Evolutionary conservation across 2,888 invertebrate genomes (phyloP), one percentile per base, ranked within the genome.

Genomic region (Orchestes rusci): DNA sequence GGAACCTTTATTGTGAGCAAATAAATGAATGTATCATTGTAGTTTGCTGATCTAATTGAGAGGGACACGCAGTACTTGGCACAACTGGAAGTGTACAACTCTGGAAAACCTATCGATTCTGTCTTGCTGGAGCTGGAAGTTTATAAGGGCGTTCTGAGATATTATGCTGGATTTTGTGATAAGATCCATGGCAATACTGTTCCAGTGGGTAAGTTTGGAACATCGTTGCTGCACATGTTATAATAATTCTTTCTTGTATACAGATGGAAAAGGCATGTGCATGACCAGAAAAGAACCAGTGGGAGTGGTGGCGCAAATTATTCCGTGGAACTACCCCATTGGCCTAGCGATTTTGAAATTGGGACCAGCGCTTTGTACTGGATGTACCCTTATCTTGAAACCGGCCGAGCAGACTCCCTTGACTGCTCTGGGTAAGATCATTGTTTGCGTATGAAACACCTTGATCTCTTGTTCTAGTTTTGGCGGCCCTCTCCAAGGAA

Each of bases 391-490:
- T 27, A 76, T 91, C 4, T 67, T 91, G 61, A 91, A 91, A 64
- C 84, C 88, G 2, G 82, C 91, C 0, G 90, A 92, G 62, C 88
- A 89, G 66, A 91, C 90, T 0, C 88, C 89, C 1, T 69, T 91
- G 2, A 79, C 82, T 1, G 88, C 89, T 4, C 70, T 89, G 31
- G 48, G 51, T 48, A 40, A 36, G 4, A 5, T 30, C 7, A 10
- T 13, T n/a, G n/a, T n/a, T n/a, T n/a, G n/a, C n/a, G n/a, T n/a
- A n/a, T n/a, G n/a, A n/a, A n/a, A n/a, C n/a, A n/a, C n/a, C n/a
- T n/a, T n/a, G n/a, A n/a, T n/a, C n/a, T n/a, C n/a, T n/a, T n/a
- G n/a, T n/a, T n/a, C n/a, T 28, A 8, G 79, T 82, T 55, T 68
- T 84, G 37, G 90, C 84, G 7, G 74, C 80, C 2, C 70, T 92